Conservation (phyloP, 2,113 vertebrate genomes). For the Tiliqua scincoides region DNA sequence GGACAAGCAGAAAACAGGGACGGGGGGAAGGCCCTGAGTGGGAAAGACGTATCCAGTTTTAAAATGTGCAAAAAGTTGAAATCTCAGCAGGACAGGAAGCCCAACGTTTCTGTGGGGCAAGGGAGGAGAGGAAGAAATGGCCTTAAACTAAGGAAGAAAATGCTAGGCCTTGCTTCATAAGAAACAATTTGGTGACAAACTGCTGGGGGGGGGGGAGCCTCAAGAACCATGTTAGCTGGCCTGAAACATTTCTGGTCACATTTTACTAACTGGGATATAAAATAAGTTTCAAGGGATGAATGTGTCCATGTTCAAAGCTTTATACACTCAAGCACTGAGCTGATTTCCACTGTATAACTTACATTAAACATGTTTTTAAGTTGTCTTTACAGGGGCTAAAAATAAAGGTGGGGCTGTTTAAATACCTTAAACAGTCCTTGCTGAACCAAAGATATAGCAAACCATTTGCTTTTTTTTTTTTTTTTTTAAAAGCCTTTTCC, state of each 20-base stretch:
- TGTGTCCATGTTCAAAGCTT: not conserved
- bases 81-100: not conserved
- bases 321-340: not conserved
- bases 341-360: not conserved
- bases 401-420: conserved; percentile 12
- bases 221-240: not conserved
- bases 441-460: conserved; percentile 12
- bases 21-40: not conserved
- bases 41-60: not conserved
- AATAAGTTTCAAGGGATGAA: not conserved
- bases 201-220: too few relatives aligned
- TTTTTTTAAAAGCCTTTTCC: too few relatives aligned
- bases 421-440: not conserved
- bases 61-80: not conserved
- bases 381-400: conserved; percentile 25
- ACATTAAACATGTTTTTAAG: conserved; percentile 7
- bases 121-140: not conserved
- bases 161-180: not conserved
- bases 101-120: not conserved
- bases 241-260: not conserved
- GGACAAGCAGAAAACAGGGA: not conserved
- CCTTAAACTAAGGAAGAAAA: not conserved
- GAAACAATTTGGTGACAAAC: not conserved
- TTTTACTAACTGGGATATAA: not conserved
- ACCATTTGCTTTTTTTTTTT: too few relatives aligned